These are phyloP conservation scores for Epizoanthus ramosus DNA, from an alignment of 92 coral and sea anemone species.

Conservation along the genomic window DNA sequence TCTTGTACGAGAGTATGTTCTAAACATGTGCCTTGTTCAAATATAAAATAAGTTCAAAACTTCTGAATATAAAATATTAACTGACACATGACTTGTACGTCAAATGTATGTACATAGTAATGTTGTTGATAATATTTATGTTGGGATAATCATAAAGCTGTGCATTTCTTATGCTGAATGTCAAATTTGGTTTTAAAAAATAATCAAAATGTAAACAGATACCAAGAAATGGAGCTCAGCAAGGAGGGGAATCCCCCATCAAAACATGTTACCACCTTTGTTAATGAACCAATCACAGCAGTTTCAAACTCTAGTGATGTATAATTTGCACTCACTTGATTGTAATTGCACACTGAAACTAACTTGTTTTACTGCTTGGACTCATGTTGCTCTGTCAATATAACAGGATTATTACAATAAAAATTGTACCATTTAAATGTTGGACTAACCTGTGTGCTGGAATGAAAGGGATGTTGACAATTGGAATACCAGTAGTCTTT, in stretches of 20 bases:
- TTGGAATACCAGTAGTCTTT: constrained; percentile 94
- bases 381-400: not conserved
- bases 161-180: too few relatives aligned
- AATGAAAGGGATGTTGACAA: constrained; percentile 97
- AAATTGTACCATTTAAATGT: not conserved
- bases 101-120: too few relatives aligned
- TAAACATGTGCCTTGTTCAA: too few relatives aligned
- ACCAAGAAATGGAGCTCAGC: not conserved
- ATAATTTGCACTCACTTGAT: not conserved
- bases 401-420: not conserved
- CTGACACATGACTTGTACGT: too few relatives aligned
- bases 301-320: not conserved
- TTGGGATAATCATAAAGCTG: too few relatives aligned
- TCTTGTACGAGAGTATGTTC: too few relatives aligned
- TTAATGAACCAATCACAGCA: constrained; percentile 22
- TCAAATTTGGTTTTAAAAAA: too few relatives aligned
- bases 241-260: constrained; percentile 44
- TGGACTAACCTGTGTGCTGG: constrained; percentile 95
- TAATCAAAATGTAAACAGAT: not conserved
- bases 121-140: too few relatives aligned
- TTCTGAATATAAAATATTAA: too few relatives aligned
- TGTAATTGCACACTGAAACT: too few relatives aligned
- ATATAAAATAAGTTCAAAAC: too few relatives aligned
- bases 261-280: constrained; percentile 3
- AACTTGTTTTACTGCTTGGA: too few relatives aligned